Evolutionary conservation across 1,140 invertebrate species (phyloP), one percentile per base, ranked within the genome.

Genomic region (Andricus grossulariae): DNA sequence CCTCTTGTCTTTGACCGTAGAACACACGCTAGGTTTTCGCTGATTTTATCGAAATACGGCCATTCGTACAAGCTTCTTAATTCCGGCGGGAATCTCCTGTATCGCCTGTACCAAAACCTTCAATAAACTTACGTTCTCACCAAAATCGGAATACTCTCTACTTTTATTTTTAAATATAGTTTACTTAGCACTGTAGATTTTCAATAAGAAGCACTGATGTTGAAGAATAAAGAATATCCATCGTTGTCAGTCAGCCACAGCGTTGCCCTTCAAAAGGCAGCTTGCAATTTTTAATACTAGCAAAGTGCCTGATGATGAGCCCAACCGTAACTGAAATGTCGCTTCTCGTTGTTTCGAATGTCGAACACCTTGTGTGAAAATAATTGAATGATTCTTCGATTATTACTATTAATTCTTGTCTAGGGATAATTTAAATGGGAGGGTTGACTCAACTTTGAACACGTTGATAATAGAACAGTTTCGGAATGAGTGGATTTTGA

Each of bases 301-400:
- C 88, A 81, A 88, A 87, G 86, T 89, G 88, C 88, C 88, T 80
- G 50, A 85, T 89, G 88, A 90, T 78, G 87, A 88, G 88, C 88
- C 84, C 84, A 83, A 86, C 76, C 84, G 86, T 89, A 84, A 80
- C 72, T 83, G 77, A 73, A 51, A 45, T 78, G 25, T 70, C 72
- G 39, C 16, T 77, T 52, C 7, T 52, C 12, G 2, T 39, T 70
- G 10, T 19, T 55, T 21, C 13, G 39, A 45, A 45, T 7, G 39
- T 45, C 10, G 39, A 39, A 39, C 39, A 5, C 0, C 39, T 45
- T 45, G 39, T 45, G 7, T 45, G 10, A 45, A 45, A 45, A 45
- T 11, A 11, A 10, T 45, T 45, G 39, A 45, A 45, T 45, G 10
- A 10, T 45, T 39, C 39, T 39, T 39, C 39, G 39, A 7, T 39